Percentiles rank a stretch among this genome's conserved stretches.
Evolutionary conservation across 2,113 vertebrate species (phyloP).

Genomic region (Lutjanus erythropterus): DNA sequence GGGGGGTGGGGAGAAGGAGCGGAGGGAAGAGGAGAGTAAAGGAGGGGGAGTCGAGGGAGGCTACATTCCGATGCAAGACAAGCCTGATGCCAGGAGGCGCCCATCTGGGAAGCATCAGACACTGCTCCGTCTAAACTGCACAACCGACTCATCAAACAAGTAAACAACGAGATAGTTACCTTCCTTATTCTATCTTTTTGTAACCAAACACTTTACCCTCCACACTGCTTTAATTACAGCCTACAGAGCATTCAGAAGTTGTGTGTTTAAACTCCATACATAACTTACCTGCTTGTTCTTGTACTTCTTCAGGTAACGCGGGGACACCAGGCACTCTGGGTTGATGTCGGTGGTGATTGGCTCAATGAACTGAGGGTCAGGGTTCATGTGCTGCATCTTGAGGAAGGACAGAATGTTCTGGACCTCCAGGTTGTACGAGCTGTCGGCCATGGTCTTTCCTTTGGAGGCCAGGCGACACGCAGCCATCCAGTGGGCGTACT

Average conservation of each 20-base stretch:
- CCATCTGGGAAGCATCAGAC: constrained; percentile 75
- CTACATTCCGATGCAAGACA: constrained; percentile 72
- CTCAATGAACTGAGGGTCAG: constrained; percentile 95
- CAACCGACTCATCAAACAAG: constrained; percentile 43
- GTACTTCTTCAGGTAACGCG: constrained; percentile 98
- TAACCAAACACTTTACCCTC: not conserved
- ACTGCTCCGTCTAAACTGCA: constrained; percentile 30
- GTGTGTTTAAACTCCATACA: not conserved
- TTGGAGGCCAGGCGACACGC: constrained; percentile 98
- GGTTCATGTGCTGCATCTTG: constrained; percentile 99
- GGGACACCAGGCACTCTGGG: constrained; percentile 97
- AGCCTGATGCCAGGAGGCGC: constrained; percentile 70
- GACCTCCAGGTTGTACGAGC: constrained; percentile 96
- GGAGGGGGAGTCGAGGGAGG: constrained; percentile 45
- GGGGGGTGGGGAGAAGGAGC: constrained; percentile 5
- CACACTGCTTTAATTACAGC: not conserved
- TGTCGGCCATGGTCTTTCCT: constrained; percentile 99
- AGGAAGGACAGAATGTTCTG: constrained; percentile 99
- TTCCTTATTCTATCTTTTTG: not conserved
- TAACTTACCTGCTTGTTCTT: constrained; percentile 96
- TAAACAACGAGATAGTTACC: constrained; percentile 44
- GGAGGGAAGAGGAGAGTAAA: constrained; percentile 23
- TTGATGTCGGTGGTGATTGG: constrained; percentile 96
- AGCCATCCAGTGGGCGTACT: constrained; percentile 99
- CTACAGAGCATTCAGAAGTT: not conserved